Evolutionary conservation across 2,113 vertebrate species (phyloP).

Genomic region (Protobothrops flavoviridis): DNA sequence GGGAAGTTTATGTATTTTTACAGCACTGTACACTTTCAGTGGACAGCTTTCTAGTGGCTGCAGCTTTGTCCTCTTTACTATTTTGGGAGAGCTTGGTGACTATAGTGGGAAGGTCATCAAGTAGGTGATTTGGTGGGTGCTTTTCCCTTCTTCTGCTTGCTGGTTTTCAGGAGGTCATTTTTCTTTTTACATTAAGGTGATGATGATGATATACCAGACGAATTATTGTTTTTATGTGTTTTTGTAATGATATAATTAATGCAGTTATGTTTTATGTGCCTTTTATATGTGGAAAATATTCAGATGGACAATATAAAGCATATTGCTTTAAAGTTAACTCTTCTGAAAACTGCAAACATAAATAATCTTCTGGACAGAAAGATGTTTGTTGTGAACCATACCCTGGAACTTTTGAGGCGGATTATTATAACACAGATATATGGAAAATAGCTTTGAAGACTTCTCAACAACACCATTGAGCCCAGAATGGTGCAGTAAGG

Average conservation of each 20-base stretch:
- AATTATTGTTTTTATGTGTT: neutral
- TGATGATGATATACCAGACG: neutral
- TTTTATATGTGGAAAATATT: neutral
- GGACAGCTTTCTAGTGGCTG: neutral
- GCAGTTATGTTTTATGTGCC: neutral
- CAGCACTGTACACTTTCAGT: neutral
- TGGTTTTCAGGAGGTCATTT: neutral
- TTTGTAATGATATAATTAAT: neutral
- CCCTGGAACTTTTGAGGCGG: neutral
- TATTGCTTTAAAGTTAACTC: neutral
- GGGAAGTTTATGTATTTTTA: conserved; percentile 15
- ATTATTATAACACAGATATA: neutral
- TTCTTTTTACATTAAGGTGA: neutral
- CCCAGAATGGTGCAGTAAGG: neutral
- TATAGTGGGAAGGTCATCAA: neutral
- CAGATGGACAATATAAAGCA: neutral
- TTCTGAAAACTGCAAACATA: neutral
- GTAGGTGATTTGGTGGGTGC: neutral
- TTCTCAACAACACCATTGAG: neutral
- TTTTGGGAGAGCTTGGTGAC: neutral
- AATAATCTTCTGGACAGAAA: neutral
- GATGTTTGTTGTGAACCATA: neutral
- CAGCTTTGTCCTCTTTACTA: neutral
- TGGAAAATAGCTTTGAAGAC: neutral
- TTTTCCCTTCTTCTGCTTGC: neutral